Base-by-base conservation (phyloP, 2,888 invertebrate species). In the Hedychridium roseum region DNA sequence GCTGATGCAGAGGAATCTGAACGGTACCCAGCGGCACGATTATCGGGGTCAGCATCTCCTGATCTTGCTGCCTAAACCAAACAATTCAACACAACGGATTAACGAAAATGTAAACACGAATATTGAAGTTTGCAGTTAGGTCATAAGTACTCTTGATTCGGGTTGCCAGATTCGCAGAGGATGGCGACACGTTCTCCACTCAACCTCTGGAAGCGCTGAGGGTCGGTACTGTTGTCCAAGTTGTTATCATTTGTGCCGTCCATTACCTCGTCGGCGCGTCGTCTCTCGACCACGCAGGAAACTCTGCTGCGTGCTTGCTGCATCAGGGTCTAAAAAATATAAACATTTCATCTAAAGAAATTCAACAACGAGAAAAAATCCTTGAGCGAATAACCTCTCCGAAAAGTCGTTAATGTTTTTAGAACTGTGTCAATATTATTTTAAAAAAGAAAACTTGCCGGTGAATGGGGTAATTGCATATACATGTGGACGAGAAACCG, bases 211-310 rank as follows among this genome's bases (percentile, higher is more conserved):
- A 86, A 85, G 65, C 88, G 83, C 32, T 71, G 70, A 3, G 89
- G 88, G 74, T 89, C 89, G 20, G 89, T 89, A 52, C 85, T 86
- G 68, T 88, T 85, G 60, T 92, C 91, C 68, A 91, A 87, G 27
- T 53, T 54, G 35, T 89, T 88, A 32, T 89, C 88, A 18, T 88
- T 87, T 60, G 87, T 85, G 57, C 89, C 87, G 62, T 93, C 92
- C 74, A 91, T 89, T 18, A 92, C 85, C 76, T 94, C 92, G 70
- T 92, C 93, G 40, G 89, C 86, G 57, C 87, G 87, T 64, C 92
- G 90, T 74, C 91, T 90, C 78, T 94, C 94, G 30, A 94, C 92
- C 15, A 94, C 86, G 79, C 94, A 94, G 80, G 94, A 94, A 88
- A 94, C 92, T 78, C 90, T 88, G 49, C 92, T 91, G 36, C 82